Conservation (phyloP, 1,140 invertebrate species). For the Drosophila auraria region DNA sequence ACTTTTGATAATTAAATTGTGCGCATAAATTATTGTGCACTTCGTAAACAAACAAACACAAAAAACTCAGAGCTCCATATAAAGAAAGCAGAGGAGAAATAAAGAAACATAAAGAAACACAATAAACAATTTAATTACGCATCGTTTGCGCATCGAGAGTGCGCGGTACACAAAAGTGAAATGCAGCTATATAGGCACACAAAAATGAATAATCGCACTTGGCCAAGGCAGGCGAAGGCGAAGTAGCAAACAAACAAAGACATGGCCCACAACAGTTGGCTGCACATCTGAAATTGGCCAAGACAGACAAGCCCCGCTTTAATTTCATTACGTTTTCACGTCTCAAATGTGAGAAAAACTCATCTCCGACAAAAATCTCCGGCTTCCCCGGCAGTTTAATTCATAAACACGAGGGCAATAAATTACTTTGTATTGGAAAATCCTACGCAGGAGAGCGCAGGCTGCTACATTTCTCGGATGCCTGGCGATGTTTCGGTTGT, state of each 20-base stretch:
- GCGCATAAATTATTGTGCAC: conserved; percentile 51
- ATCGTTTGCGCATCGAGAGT: conserved; percentile 37
- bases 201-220: conserved; percentile 70
- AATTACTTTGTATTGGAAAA: conserved; percentile 51
- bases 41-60: conserved; percentile 27
- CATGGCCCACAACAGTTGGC: conserved; percentile 67
- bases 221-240: conserved; percentile 20
- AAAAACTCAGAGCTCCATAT: conserved; percentile 24
- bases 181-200: conserved; percentile 56
- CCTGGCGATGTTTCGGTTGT: conserved; percentile 33
- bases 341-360: conserved; percentile 51
- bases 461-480: conserved; percentile 25
- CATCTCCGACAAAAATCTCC: conserved; percentile 10
- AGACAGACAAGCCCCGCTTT: conserved; percentile 6
- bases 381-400: conserved; percentile 20
- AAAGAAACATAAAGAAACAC: conserved; percentile 48
- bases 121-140: conserved; percentile 69
- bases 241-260: conserved; percentile 31
- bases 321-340: conserved; percentile 37
- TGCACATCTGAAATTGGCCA: conserved; percentile 61
- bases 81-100: conserved; percentile 43
- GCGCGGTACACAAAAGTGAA: conserved; percentile 67
- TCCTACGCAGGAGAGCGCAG: conserved; percentile 33
- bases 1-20: conserved; percentile 51
- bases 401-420: conserved; percentile 58